Evolutionary conservation across 2,113 vertebrate species (phyloP), one percentile per base, ranked within the genome.

Genomic region (Pavo muticus): DNA sequence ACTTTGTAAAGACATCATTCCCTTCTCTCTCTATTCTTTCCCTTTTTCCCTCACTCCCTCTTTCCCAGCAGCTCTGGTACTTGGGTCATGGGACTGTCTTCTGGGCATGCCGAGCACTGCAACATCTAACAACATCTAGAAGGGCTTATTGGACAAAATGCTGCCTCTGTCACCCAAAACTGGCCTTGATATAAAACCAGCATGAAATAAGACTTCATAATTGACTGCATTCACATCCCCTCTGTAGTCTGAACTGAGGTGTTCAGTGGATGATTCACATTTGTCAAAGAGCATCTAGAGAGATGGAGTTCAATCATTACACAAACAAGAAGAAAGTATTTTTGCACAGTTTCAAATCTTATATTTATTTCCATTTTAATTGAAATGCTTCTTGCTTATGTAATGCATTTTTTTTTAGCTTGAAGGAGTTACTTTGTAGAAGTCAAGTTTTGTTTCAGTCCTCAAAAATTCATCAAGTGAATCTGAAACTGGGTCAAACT

Each of bases 321-420:
- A 9, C 40, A 65, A 27, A 35, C 40, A 91, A 69, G 73, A 91
- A 9, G 56, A 67, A 60, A 32, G 14, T 57, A 42, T 77, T 87
- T 84, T 50, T 82, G 48, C 23, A 9, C 3, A 8, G 11, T 24
- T 89, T 75, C 21, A 72, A 69, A 61, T 48, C 82, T 92, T 27
- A 47, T 47, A 12, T 42, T 93, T 71, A 78, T 92, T 75, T 82
- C 83, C 2, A 20, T 44, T 92, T 79, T 18, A 37, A 90, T 88
- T 74, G 50, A 74, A 94, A 65, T 9, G 27, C 14, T 84, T 93
- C 3, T 1, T 18, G 2, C 69, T 89, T 83, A 63, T 39, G 25
- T 73, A 44, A 25, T 44, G 57, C 11, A 0, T 77, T 84, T 6
- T 52, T 52, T 80, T 79, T 40, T 20, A 5, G 0, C 19, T 78